A percentile compares a stretch with the other conserved stretches of the same genome.
phyloP scores from a whole-genome alignment of 1,140 invertebrate genomes.

The Diorhabda carinulata region DNA sequence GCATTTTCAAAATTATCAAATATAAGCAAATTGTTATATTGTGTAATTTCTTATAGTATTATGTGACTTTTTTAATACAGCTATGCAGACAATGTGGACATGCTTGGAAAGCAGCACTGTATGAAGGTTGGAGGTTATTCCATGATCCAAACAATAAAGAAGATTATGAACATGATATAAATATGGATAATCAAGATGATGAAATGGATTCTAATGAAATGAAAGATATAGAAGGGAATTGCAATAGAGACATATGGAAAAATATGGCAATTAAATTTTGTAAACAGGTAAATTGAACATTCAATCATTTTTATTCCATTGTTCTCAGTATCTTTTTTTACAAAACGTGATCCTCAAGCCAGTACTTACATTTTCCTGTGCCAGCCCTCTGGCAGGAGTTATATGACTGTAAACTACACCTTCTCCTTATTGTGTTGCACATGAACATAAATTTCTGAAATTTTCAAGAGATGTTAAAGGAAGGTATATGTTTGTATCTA shows the following conservation, averaged over 20 bases:
- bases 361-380: no score
- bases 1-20: not conserved
- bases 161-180: slow-evolving; percentile 24
- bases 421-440: no score
- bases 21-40: not conserved
- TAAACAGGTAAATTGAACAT: slow-evolving; percentile 41
- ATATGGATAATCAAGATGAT: slow-evolving; percentile 29
- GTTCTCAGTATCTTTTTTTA: no score
- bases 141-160: slow-evolving; percentile 73
- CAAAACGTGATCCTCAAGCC: no score
- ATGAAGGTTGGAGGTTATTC: slow-evolving; percentile 84
- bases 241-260: slow-evolving; percentile 88
- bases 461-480: no score
- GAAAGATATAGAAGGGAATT: slow-evolving; percentile 74
- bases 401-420: no score
- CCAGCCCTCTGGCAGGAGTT: no score
- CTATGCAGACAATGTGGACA: slow-evolving; percentile 82
- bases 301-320: no score
- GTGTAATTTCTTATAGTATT: slow-evolving; percentile 1
- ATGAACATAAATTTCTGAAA: no score
- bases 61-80: slow-evolving; percentile 4
- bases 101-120: slow-evolving; percentile 80
- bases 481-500: no score
- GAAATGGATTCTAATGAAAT: slow-evolving; percentile 32
- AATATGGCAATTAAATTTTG: slow-evolving; percentile 74